Conservation (phyloP, 2,888 invertebrate genomes). For the Xanthia togata region DNA sequence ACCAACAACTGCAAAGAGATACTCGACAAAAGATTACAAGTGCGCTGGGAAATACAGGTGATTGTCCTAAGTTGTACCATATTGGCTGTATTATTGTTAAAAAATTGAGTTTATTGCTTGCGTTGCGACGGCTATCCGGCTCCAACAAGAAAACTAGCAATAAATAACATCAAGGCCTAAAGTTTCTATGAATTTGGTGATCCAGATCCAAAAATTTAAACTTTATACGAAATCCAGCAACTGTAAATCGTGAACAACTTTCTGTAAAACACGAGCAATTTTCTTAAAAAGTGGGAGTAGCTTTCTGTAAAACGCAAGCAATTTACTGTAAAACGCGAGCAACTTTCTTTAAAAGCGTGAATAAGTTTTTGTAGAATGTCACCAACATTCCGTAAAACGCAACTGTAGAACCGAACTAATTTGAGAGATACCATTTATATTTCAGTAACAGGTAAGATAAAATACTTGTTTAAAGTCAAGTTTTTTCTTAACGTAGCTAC, state of each 20-base stretch:
- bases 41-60: constrained; percentile 95
- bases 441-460: constrained; percentile 20
- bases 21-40: constrained; percentile 95
- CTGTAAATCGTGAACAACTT: background rate
- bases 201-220: too few species aligned
- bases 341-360: background rate
- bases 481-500: background rate
- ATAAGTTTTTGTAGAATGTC: background rate
- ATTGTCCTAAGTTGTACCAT: constrained; percentile 28
- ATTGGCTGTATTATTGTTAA: background rate
- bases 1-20: constrained; percentile 96
- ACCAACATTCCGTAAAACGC: background rate
- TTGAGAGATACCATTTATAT: background rate
- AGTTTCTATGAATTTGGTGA: background rate
- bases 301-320: background rate
- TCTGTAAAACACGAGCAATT: background rate
- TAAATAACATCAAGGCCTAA: background rate
- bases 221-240: too few species aligned
- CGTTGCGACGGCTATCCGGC: too few species aligned
- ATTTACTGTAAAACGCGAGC: background rate
- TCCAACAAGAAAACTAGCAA: background rate
- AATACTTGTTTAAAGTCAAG: background rate
- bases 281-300: background rate
- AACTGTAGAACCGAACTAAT: background rate
- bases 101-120: background rate